Base-by-base conservation (phyloP, 2,113 vertebrate genomes). In the Cryptomyrus ogoouensis region DNA sequence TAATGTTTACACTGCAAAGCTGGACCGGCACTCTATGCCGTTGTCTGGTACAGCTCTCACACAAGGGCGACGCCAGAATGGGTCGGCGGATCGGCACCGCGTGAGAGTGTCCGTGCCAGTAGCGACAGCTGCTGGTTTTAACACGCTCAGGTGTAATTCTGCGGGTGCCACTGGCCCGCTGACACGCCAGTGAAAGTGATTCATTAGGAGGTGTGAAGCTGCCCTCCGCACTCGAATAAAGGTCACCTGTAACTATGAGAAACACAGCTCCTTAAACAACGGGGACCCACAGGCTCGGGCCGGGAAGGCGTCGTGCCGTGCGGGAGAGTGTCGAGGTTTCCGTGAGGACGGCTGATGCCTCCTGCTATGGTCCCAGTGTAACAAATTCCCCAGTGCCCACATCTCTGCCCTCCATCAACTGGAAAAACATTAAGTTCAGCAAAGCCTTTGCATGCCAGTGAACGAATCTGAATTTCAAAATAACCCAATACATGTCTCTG, bases 151-250 rank as follows among this genome's bases (percentile, higher is more conserved):
- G 74, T 80, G 74, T 80, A 80, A 80, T 80, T 80, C 74, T 19
- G n/a, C 66, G 15, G 13, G 74, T 80, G 31, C 74, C 5, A 35
- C 74, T 42, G 31, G 74, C 74, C 31, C 15, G 15, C 74, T 80
- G 74, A 39, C 74, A 80, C 17, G 35, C 35, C 35, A 42, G 35
- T 5, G 74, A 80, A 80, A 80, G 74, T 80, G 74, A 80, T 80
- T 80, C 74, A 80, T 80, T 80, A 80, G 35, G 74, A 80, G 15
- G 74, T 80, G 74, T n/a, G 74, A 80, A 80, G 35, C 62, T 70
- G 62, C 62, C 62, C 62, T 70, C 62, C 62, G 27, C 9, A 27
- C 74, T 42, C 35, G 17, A 80, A 80, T 80, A 80, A 80, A 86
- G 83, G 83, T 50, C 83, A 49, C 21, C 24, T 86, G 83, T 49